Evolutionary conservation across 2,113 vertebrate genomes (phyloP), one percentile per base, ranked within the genome.

Genomic region (Cavia aperea): DNA sequence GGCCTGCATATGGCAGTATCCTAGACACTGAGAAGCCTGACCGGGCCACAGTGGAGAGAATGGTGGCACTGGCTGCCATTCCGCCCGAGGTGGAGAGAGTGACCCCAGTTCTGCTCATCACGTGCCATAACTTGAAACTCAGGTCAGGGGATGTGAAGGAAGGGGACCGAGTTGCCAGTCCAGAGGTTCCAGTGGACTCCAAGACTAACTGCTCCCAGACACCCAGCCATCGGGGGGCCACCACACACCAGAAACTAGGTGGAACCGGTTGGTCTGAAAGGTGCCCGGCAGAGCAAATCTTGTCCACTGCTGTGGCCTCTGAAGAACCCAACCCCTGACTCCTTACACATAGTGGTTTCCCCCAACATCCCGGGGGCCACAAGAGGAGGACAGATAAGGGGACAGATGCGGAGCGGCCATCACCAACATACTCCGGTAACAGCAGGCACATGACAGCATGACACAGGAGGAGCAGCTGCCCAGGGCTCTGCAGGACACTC

Each of bases 401-500:
- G 58, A 21, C 58, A 60, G 18, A 56, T 15, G 7, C 14, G 56
- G 1, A 54, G 51, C 10, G 11, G 51, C 51, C 51, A 54, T 54
- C 51, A 54, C 51, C 11, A 12, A 54, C 51, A 33, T 10, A 10
- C 72, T 46, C 72, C 5, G 21, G 5, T 46, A 39, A 46, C 39
- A 70, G 66, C 3, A 3, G 65, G 29, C 63, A 65, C 5, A 2
- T 7, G 72, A 29, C 66, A 26, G 11, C 43, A 14, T 21, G 19
- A 24, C 0, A 15, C 26, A 1, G 33, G 21, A 31, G 70, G 14
- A 15, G 14, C 16, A 10, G 9, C 26, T 86, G 15, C 1, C 3
- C 6, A 36, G 43, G 33, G 11, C 3, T 2, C 3, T 24, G 1
- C 5, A 0, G 29, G 54, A 26, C 1, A 9, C 8, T 14, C 89